Percentiles rank a stretch among this genome's conserved stretches.
These are phyloP conservation scores for Pachypanchax playfairii DNA, from an alignment of 2,113 vertebrate species.

Conservation along the genomic window DNA sequence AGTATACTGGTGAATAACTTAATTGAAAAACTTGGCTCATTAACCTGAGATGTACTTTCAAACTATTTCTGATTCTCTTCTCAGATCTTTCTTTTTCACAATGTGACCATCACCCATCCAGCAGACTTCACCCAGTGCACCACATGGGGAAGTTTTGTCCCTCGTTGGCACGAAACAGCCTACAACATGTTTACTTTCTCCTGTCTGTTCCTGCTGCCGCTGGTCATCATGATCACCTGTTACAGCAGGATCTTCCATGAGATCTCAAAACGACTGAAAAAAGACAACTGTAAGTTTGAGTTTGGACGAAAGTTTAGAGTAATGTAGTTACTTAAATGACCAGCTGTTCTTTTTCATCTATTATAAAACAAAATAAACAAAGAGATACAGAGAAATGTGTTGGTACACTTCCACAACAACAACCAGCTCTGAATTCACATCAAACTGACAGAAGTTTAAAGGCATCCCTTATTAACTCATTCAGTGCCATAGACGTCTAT, in stretches of 20 bases:
- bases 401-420: too few relatives aligned
- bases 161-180: conserved; percentile 79
- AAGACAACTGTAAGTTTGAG: conserved; percentile 66
- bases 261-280: conserved; percentile 79
- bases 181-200: conserved; percentile 84
- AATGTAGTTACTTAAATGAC: too few relatives aligned
- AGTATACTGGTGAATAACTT: too few relatives aligned
- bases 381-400: too few relatives aligned
- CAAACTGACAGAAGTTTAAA: too few relatives aligned
- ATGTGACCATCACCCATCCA: conserved; percentile 74
- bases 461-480: too few relatives aligned
- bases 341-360: too few relatives aligned
- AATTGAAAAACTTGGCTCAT: too few relatives aligned
- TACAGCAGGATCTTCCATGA: conserved; percentile 80
- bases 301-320: too few relatives aligned
- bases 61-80: background rate
- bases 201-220: conserved; percentile 79
- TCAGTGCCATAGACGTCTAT: too few relatives aligned
- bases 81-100: conserved; percentile 80
- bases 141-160: conserved; percentile 74
- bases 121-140: conserved; percentile 81
- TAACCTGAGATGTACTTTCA: background rate
- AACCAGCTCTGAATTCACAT: too few relatives aligned
- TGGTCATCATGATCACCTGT: conserved; percentile 81
- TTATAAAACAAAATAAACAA: too few relatives aligned